Evolutionary conservation across 1,140 invertebrate species (phyloP).

Genomic region (Trissolcus basalis): DNA sequence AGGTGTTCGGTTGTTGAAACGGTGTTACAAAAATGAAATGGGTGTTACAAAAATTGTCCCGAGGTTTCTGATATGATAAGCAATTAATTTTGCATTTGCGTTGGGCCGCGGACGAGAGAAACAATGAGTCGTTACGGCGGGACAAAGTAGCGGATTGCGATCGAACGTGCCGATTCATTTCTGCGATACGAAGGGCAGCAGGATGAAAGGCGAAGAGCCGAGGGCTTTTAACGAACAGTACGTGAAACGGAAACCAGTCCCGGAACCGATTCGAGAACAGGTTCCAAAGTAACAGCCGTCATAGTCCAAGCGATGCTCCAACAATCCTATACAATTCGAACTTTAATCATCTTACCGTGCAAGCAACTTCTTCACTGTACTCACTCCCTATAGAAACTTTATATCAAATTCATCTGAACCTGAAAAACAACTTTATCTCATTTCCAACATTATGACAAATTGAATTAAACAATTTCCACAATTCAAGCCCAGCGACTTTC

Average conservation of each 20-base stretch:
- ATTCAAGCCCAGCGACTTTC: too few species aligned
- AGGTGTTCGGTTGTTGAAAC: too few species aligned
- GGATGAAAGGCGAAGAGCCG: slow-evolving; percentile 37
- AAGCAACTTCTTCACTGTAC: too few species aligned
- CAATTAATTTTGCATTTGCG: slow-evolving; percentile 25
- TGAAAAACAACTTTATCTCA: too few species aligned
- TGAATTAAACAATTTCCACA: too few species aligned
- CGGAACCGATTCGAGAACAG: slow-evolving; percentile 50
- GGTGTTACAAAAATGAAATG: too few species aligned
- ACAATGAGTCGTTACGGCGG: slow-evolving; percentile 40
- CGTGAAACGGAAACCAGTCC: slow-evolving; percentile 54
- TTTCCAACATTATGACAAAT: too few species aligned
- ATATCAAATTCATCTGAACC: too few species aligned
- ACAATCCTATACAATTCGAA: neutral
- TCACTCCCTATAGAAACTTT: too few species aligned
- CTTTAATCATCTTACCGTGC: too few species aligned
- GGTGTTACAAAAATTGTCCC: too few species aligned
- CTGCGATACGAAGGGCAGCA: slow-evolving; percentile 34
- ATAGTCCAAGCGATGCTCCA: slow-evolving; percentile 6
- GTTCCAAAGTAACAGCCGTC: slow-evolving; percentile 46
- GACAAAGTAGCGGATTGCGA: slow-evolving; percentile 40
- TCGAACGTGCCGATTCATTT: slow-evolving; percentile 47
- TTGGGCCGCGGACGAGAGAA: slow-evolving; percentile 3
- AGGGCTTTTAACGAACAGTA: slow-evolving; percentile 49
- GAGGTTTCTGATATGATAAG: too few species aligned